phyloP scores from a whole-genome alignment of 2,113 vertebrate genomes.

The Gymnocephalus cernua region DNA sequence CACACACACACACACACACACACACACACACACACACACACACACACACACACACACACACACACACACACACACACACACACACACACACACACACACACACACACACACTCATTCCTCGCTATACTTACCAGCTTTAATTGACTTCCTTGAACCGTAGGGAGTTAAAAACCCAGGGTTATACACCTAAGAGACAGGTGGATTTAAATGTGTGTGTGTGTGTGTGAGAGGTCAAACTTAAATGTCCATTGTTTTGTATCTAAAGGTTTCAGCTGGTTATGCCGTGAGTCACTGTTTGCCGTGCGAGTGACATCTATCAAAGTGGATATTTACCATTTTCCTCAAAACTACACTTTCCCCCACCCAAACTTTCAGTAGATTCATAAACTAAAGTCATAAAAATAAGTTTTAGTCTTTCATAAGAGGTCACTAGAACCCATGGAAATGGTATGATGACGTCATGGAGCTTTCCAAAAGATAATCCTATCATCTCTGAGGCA shows the following conservation, averaged over 20 bases:
- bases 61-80: background rate
- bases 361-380: background rate
- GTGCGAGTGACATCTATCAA: background rate
- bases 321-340: background rate
- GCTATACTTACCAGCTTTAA: conserved; percentile 8
- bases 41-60: background rate
- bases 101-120: background rate
- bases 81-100: background rate
- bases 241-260: background rate
- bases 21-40: background rate
- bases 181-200: background rate
- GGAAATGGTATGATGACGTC: background rate
- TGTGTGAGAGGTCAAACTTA: conserved; percentile 24
- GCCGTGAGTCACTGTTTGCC: background rate
- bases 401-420: background rate
- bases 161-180: background rate
- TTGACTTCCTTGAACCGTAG: background rate
- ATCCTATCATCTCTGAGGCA: background rate
- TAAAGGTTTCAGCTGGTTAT: background rate
- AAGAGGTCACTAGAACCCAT: background rate
- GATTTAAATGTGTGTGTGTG: background rate
- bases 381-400: background rate
- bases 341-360: background rate
- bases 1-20: background rate
- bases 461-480: background rate